These are phyloP conservation scores for Cheilosia variabilis DNA, from an alignment of 2,888 invertebrate genomes.

Conservation along the genomic window DNA sequence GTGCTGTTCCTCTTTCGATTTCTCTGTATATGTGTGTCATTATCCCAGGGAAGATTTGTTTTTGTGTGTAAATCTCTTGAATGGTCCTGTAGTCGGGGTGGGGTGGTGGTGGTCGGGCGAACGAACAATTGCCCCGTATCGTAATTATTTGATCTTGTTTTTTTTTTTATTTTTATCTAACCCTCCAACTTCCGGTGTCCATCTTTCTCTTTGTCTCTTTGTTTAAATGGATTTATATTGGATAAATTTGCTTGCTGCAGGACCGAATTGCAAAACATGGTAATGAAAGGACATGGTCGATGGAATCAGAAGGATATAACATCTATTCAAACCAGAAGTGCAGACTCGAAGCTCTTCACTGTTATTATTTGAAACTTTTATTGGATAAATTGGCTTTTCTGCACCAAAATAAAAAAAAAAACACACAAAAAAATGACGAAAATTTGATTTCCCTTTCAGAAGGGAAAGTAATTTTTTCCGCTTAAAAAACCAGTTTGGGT, in stretches of 20 bases:
- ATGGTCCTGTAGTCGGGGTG: constrained; percentile 30
- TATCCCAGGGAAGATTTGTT: constrained; percentile 66
- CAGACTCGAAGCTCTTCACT: constrained; percentile 49
- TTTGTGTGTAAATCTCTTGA: constrained; percentile 66
- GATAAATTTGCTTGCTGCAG: constrained; percentile 33
- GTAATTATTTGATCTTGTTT: constrained; percentile 65
- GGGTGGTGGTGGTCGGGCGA: neutral
- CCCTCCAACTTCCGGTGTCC: neutral
- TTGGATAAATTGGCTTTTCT: constrained; percentile 45
- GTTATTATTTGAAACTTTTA: constrained; percentile 59
- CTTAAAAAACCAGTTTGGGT: neutral
- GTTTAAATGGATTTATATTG: neutral
- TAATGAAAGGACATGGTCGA: constrained; percentile 42
- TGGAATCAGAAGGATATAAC: constrained; percentile 32
- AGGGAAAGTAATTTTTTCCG: neutral
- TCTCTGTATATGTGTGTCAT: constrained; percentile 39
- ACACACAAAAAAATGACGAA: too few species aligned
- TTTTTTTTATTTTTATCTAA: constrained; percentile 30
- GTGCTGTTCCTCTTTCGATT: neutral
- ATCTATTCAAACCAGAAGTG: constrained; percentile 38
- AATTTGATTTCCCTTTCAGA: constrained; percentile 9
- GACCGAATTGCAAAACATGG: constrained; percentile 35
- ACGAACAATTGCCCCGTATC: constrained; percentile 62
- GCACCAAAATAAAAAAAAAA: neutral
- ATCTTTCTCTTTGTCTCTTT: neutral